Evolutionary conservation across 2,113 vertebrate species (phyloP), one percentile per base, ranked within the genome.

Genomic region (Oreamnos americanus): DNA sequence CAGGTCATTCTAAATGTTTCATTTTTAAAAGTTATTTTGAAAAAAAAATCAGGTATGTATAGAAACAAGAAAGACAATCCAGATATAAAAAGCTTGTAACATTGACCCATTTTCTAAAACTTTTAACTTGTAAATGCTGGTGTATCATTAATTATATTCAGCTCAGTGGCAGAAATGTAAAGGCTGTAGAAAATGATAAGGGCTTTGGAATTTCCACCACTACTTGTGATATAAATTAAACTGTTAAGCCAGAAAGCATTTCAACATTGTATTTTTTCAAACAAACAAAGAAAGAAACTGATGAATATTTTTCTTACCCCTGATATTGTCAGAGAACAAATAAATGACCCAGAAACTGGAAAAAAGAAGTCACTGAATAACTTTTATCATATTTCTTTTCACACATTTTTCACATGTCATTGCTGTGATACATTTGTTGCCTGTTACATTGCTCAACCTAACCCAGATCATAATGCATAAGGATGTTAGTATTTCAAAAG

Each of bases 281-380:
- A 95, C 92, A 96, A 97, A 96, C 36, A 30, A 90, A 79, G 84
- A 28, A 92, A 76, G 84, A 3, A n/a, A 90, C 47, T 96, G 90
- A 96, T 94, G 85, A 98, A 95, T 87, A 90, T 98, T 95, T 96
- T 28, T 95, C 94, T 98, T 88, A 78, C 47, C 71, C 79, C 83
- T 98, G 97, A 94, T 83, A 98, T 96, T 98, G 97, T 97, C 90
- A 96, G 97, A 98, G 96, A 96, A 97, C 64, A 97, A 98, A 97
- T 78, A 98, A 96, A 97, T 98, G 97, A 98, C 97, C 97, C 96
- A 97, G 90, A 97, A 97, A 95, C 93, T 97, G 83, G 83, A 89
- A 6, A 79, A 83, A 94, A 96, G 36, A 88, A 79, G 11, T 74
- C 94, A 36, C 90, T 95, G 90, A 94, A 94, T 95, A 96, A 92